Evolutionary conservation across 2,888 invertebrate species (phyloP).

Genomic region (Diogma glabrata): DNA sequence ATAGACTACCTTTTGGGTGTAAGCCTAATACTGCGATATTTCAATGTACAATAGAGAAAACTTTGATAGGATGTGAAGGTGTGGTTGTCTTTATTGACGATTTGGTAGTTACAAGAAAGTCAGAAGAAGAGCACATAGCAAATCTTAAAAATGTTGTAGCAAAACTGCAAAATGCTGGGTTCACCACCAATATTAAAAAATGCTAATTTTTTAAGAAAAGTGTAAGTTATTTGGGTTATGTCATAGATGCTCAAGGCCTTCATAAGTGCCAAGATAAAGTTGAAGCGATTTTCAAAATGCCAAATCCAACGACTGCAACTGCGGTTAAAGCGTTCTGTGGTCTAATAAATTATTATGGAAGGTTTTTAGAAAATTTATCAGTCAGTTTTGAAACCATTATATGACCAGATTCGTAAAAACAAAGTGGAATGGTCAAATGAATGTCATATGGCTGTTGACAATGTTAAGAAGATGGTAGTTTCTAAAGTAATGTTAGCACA

Average conservation of each 20-base stretch:
- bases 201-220: slow-evolving; percentile 22
- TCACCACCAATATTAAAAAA: slow-evolving; percentile 18
- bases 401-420: no score
- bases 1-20: slow-evolving; percentile 21
- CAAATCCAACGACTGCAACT: slow-evolving; percentile 18
- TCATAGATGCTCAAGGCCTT: slow-evolving; percentile 15
- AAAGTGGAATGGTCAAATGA: no score
- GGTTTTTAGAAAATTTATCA: no score
- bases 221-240: slow-evolving; percentile 12
- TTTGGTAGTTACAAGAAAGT: slow-evolving; percentile 20
- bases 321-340: slow-evolving; percentile 4
- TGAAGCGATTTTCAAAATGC: slow-evolving; percentile 17
- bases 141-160: slow-evolving; percentile 16
- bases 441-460: no score
- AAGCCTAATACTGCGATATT: slow-evolving; percentile 24
- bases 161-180: slow-evolving; percentile 14
- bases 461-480: slow-evolving; percentile 17
- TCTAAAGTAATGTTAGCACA: no score
- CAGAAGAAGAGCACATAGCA: slow-evolving; percentile 14
- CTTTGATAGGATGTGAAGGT: slow-evolving; percentile 9
- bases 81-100: slow-evolving; percentile 20
- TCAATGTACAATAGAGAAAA: slow-evolving; percentile 23
- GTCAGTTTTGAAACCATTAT: no score
- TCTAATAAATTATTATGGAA: no score
- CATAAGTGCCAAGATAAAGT: slow-evolving; percentile 16